A percentile compares a stretch with the other conserved stretches of the same genome.
phyloP scores from a whole-genome alignment of 2,888 invertebrate species.

The Baronia brevicornis region DNA sequence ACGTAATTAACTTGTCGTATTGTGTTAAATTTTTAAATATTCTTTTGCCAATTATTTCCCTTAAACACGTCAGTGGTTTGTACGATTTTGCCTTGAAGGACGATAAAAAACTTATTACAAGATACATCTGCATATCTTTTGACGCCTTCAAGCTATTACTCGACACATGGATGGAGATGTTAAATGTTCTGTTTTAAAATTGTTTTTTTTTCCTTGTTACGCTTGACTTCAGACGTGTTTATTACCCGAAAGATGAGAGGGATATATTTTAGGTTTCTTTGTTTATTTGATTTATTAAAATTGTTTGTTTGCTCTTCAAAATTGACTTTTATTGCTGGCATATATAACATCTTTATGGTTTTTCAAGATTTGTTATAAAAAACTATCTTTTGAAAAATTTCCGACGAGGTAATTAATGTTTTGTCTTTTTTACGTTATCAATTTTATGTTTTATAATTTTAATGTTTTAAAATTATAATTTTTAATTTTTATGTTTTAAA shows the following conservation, averaged over 20 bases:
- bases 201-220: slow-evolving; percentile 34
- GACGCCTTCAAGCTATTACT: slow-evolving; percentile 45
- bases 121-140: slow-evolving; percentile 64
- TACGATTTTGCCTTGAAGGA: slow-evolving; percentile 41
- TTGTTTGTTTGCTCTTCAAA: neutral
- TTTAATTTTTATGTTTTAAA: too few species aligned
- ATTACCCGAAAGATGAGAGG: slow-evolving; percentile 28
- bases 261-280: slow-evolving; percentile 9
- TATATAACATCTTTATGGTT: too few species aligned
- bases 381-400: too few species aligned
- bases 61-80: slow-evolving; percentile 61
- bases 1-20: too few species aligned
- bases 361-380: too few species aligned
- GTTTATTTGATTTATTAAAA: slow-evolving; percentile 6
- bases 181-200: slow-evolving; percentile 40
- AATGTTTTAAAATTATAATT: too few species aligned
- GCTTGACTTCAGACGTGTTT: slow-evolving; percentile 32
- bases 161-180: slow-evolving; percentile 51
- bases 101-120: slow-evolving; percentile 47
- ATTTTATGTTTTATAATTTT: too few species aligned
- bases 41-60: slow-evolving; percentile 70
- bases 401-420: too few species aligned
- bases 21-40: slow-evolving; percentile 62
- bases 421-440: too few species aligned
- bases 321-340: neutral